phyloP scores from a whole-genome alignment of 2,888 invertebrate genomes.

The Lasioglossum lativentre region DNA sequence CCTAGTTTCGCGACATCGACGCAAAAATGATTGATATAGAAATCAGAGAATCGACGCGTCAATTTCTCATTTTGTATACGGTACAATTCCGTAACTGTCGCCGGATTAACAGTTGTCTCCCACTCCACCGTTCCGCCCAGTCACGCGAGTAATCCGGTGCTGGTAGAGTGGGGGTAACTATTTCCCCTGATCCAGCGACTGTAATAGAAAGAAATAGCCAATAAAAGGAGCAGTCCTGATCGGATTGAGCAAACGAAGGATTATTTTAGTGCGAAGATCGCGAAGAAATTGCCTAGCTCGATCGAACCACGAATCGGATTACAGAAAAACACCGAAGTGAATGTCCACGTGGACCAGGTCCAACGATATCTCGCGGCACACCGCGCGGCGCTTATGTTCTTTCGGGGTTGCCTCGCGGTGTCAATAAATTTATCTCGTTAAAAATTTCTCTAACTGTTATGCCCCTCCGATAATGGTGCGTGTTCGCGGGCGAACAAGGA shows the following conservation, averaged over 20 bases:
- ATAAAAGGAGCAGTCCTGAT: background rate
- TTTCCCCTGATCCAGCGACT: too few species aligned
- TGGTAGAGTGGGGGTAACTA: too few species aligned
- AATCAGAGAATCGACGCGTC: too few species aligned
- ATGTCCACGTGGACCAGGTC: background rate
- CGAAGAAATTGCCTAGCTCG: background rate
- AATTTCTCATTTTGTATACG: too few species aligned
- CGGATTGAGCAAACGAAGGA: background rate
- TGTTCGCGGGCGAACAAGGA: conserved; percentile 12
- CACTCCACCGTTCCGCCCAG: too few species aligned
- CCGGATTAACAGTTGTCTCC: too few species aligned
- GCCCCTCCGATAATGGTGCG: conserved; percentile 33
- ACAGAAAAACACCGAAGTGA: conserved; percentile 9
- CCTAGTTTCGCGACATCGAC: too few species aligned
- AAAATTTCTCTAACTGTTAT: conserved; percentile 40
- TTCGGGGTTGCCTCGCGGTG: too few species aligned
- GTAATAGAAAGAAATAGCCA: too few species aligned
- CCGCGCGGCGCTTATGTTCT: conserved; percentile 5
- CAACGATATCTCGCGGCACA: conserved; percentile 19
- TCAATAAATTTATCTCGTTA: conserved; percentile 21
- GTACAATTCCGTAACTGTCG: too few species aligned
- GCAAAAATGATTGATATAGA: too few species aligned
- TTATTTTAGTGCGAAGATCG: background rate
- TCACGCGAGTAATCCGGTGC: too few species aligned
- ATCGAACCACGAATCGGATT: background rate